Evolutionary conservation across 2,113 vertebrate genomes (phyloP).

Genomic region (Seriola rivoliana): DNA sequence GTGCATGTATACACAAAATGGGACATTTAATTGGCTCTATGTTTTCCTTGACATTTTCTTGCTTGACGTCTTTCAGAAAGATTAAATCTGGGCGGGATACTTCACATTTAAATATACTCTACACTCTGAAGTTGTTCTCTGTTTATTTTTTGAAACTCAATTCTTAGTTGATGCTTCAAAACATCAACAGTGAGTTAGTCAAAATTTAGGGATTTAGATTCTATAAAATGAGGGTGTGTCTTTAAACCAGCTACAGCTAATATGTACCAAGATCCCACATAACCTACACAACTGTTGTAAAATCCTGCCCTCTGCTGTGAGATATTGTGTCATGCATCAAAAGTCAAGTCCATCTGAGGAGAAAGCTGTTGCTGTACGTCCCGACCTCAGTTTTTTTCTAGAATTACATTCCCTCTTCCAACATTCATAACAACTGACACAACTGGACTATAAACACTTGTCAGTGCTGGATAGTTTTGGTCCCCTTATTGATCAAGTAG

Average conservation of each 20-base stretch:
- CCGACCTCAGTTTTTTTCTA: constrained; percentile 5
- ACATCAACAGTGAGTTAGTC: background rate
- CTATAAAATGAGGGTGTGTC: background rate
- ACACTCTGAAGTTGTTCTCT: too few relatives aligned
- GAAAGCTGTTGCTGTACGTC: background rate
- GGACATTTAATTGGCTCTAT: background rate
- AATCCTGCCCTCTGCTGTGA: constrained; percentile 66
- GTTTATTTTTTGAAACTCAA: background rate
- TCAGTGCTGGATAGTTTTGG: constrained; percentile 4
- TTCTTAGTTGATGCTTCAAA: background rate
- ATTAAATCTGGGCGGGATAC: too few relatives aligned
- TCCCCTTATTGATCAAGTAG: background rate
- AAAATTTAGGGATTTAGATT: background rate
- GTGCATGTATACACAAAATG: background rate
- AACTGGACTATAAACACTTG: constrained; percentile 20
- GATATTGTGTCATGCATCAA: background rate
- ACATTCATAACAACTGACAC: constrained; percentile 10
- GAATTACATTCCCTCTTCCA: background rate
- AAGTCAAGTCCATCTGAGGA: background rate
- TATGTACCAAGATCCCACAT: too few relatives aligned
- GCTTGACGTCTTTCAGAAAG: constrained; percentile 7
- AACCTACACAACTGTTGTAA: constrained; percentile 14
- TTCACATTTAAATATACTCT: background rate
- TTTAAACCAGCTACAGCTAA: background rate
- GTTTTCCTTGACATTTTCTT: too few relatives aligned